Evolutionary conservation across 2,888 invertebrate genomes (phyloP).

Genomic region (Nowickia ferox): DNA sequence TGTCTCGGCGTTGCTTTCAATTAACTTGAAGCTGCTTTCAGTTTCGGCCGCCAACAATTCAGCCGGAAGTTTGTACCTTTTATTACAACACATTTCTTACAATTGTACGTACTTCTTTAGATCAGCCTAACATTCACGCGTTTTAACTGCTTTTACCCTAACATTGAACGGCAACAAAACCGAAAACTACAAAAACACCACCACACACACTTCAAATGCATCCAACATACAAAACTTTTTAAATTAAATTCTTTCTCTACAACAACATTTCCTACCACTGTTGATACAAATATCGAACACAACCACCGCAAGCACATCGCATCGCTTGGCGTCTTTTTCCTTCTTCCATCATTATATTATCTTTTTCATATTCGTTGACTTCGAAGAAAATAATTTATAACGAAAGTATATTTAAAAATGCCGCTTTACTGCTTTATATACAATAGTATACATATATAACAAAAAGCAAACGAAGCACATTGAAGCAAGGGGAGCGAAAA

Average conservation of each 20-base stretch:
- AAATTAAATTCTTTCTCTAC: constrained; percentile 33
- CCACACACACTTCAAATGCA: constrained; percentile 6
- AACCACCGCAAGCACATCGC: constrained; percentile 48
- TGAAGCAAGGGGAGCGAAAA: constrained; percentile 13
- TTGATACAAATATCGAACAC: constrained; percentile 19
- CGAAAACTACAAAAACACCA: constrained; percentile 35
- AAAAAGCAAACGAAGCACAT: constrained; percentile 35
- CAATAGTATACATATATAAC: constrained; percentile 45
- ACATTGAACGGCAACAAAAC: not conserved
- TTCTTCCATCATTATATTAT: constrained; percentile 2
- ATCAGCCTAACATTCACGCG: too few relatives aligned
- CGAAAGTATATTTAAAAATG: constrained; percentile 58
- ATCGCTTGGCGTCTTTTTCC: constrained; percentile 61
- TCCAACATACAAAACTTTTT: not conserved
- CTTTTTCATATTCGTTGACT: constrained; percentile 31
- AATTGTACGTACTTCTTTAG: too few relatives aligned
- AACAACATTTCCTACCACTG: constrained; percentile 26
- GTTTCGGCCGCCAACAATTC: too few relatives aligned
- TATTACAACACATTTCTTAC: too few relatives aligned
- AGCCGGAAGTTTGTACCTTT: too few relatives aligned
- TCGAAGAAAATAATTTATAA: constrained; percentile 61
- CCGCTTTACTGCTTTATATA: constrained; percentile 60
- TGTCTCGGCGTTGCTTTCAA: too few relatives aligned
- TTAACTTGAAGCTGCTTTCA: too few relatives aligned
- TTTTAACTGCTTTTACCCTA: not conserved